Conservation (phyloP, 2,888 invertebrate genomes). For the Nysson spinosus region DNA sequence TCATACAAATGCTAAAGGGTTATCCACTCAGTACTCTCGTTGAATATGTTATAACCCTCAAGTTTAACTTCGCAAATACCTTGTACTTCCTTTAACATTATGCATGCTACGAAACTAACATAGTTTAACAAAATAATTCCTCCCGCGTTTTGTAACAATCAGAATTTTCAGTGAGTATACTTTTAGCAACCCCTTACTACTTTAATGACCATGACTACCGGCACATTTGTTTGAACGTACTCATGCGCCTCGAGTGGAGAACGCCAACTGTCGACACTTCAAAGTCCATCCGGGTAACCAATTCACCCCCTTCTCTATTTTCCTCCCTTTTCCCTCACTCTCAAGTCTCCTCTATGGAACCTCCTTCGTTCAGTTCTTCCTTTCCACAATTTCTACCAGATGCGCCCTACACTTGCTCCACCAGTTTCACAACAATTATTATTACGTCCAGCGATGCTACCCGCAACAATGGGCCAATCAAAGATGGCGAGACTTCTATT, state of each 20-base stretch:
- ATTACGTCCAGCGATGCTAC: constrained; percentile 11
- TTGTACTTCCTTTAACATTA: neutral
- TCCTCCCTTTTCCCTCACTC: neutral
- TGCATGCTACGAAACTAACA: too few relatives aligned
- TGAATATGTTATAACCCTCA: too few relatives aligned
- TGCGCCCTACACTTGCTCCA: constrained; percentile 28
- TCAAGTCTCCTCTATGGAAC: constrained; percentile 31
- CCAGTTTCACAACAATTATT: constrained; percentile 39
- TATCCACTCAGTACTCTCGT: too few relatives aligned
- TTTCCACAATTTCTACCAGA: constrained; percentile 30
- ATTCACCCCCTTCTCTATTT: constrained; percentile 27
- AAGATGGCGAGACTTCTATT: neutral
- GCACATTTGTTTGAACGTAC: constrained; percentile 68
- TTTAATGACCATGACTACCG: constrained; percentile 50
- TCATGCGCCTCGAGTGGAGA: constrained; percentile 70
- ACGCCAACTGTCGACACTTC: constrained; percentile 77
- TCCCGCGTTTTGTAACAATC: neutral
- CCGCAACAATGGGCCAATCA: constrained; percentile 20
- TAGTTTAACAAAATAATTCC: too few relatives aligned
- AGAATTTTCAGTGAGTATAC: constrained; percentile 31
- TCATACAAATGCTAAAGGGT: too few relatives aligned
- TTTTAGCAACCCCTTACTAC: constrained; percentile 45
- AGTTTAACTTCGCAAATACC: too few relatives aligned
- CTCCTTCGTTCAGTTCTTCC: constrained; percentile 15
- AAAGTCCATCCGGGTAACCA: constrained; percentile 50